These are phyloP conservation scores for Pygathrix nemaeus DNA, from an alignment of 2,113 vertebrate species.

Conservation along the genomic window DNA sequence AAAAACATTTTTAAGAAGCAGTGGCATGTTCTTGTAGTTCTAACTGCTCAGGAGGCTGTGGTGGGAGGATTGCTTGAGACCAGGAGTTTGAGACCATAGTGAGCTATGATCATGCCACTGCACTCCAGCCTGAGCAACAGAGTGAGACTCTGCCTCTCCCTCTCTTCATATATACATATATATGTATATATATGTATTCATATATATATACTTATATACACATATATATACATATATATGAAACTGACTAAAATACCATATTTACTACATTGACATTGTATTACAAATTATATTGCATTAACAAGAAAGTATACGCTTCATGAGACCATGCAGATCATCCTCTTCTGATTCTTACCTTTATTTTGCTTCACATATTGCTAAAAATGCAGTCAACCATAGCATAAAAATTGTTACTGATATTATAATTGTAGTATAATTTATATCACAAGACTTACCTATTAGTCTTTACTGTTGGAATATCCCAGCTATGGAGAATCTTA, in stretches of 20 bases:
- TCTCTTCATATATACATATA: too few relatives aligned
- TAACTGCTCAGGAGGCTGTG: too few relatives aligned
- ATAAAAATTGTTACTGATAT: neutral
- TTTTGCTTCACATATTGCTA: slow-evolving; percentile 13
- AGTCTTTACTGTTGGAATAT: neutral
- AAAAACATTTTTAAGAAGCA: neutral
- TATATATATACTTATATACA: too few relatives aligned
- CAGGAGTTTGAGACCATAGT: too few relatives aligned
- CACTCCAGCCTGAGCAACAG: too few relatives aligned
- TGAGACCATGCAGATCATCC: neutral
- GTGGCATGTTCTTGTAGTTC: too few relatives aligned
- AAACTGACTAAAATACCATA: neutral
- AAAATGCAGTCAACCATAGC: neutral
- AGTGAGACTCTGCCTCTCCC: too few relatives aligned
- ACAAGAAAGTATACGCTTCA: neutral
- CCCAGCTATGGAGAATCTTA: neutral
- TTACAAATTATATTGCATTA: neutral
- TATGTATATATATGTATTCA: neutral
- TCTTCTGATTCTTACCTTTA: neutral
- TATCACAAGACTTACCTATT: neutral
- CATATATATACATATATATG: neutral
- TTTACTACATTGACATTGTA: neutral
- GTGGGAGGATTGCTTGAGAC: too few relatives aligned
- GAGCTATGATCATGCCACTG: too few relatives aligned
- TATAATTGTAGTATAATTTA: neutral